These are phyloP conservation scores for Drosophila kambysellisi DNA, from an alignment of 2,888 invertebrate species.

Conservation along the genomic window DNA sequence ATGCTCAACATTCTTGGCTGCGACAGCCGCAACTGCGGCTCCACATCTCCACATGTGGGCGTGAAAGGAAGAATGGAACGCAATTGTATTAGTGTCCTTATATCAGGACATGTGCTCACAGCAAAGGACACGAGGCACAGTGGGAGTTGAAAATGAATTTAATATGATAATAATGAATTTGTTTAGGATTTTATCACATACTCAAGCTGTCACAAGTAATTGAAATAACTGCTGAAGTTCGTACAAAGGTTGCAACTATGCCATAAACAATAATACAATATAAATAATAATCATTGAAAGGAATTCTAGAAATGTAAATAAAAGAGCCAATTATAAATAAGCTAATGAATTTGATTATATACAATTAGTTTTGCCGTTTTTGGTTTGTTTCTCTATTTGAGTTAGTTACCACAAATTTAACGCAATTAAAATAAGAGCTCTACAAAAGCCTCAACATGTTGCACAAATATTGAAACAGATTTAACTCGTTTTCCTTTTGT, in stretches of 20 bases:
- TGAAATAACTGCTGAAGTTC: conserved; percentile 17
- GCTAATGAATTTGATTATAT: neutral
- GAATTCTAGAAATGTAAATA: neutral
- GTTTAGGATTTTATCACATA: conserved; percentile 20
- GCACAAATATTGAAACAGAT: neutral
- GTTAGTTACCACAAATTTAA: neutral
- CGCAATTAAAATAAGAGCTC: neutral
- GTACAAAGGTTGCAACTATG: neutral
- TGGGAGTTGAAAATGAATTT: conserved; percentile 33
- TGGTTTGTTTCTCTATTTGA: neutral
- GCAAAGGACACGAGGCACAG: conserved; percentile 25
- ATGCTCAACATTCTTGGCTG: conserved; percentile 64
- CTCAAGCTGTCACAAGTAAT: conserved; percentile 21
- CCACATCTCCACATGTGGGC: conserved; percentile 24
- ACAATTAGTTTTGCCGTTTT: neutral
- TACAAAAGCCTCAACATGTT: neutral
- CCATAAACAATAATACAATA: neutral
- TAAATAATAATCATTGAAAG: too few relatives aligned
- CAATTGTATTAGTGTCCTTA: conserved; percentile 34
- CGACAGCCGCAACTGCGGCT: conserved; percentile 51
- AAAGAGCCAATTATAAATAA: neutral
- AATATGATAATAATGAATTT: conserved; percentile 42
- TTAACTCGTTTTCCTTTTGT: neutral
- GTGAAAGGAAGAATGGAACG: conserved; percentile 6
- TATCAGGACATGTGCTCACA: conserved; percentile 13